phyloP scores from a whole-genome alignment of 2,888 invertebrate genomes.

The Amblyjoppa proteus region DNA sequence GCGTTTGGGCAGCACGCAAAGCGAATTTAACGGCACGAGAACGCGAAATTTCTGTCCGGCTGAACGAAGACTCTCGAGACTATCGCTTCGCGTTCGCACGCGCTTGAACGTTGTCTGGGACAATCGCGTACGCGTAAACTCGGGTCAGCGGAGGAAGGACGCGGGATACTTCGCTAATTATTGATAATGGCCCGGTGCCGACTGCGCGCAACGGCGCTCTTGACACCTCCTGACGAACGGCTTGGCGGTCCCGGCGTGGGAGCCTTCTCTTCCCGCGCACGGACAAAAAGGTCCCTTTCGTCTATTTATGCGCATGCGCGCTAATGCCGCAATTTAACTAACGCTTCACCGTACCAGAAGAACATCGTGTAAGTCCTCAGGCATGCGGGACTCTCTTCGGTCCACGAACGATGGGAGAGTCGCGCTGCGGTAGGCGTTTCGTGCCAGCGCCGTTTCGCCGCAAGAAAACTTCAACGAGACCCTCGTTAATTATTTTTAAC shows the following conservation, averaged over 20 bases:
- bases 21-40: slow-evolving; percentile 38
- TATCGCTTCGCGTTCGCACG: slow-evolving; percentile 33
- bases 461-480: slow-evolving; percentile 31
- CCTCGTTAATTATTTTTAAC: slow-evolving; percentile 49
- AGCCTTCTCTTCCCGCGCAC: slow-evolving; percentile 30
- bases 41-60: slow-evolving; percentile 49
- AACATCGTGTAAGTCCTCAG: slow-evolving; percentile 47
- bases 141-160: slow-evolving; percentile 21
- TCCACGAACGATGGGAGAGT: not conserved
- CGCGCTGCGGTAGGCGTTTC: slow-evolving; percentile 20
- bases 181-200: slow-evolving; percentile 66
- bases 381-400: slow-evolving; percentile 48
- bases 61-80: slow-evolving; percentile 29
- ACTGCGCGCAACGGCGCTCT: slow-evolving; percentile 64
- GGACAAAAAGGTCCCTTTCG: slow-evolving; percentile 14
- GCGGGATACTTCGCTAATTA: slow-evolving; percentile 63
- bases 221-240: slow-evolving; percentile 67
- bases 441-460: slow-evolving; percentile 23
- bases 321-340: slow-evolving; percentile 54
- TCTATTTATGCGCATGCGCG: slow-evolving; percentile 36
- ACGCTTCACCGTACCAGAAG: slow-evolving; percentile 34
- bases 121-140: slow-evolving; percentile 7
- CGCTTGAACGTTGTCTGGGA: slow-evolving; percentile 5
- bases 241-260: slow-evolving; percentile 64
- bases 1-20: slow-evolving; percentile 51